phyloP scores from a whole-genome alignment of 2,797 vertebrate genomes.

The Pogonophryne albipinna region DNA sequence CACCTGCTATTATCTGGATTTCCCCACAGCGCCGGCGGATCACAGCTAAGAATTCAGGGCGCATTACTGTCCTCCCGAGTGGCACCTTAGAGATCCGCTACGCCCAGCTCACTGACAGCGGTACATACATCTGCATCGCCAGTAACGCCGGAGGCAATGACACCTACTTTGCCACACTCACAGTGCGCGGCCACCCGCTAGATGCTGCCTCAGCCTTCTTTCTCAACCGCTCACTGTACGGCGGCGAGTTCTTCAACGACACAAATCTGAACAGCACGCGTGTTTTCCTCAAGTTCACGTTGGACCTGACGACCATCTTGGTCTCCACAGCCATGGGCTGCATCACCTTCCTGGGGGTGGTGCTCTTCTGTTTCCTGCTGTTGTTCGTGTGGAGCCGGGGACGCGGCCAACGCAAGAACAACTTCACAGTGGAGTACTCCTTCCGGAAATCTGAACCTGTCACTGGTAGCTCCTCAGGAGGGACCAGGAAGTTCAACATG shows the following conservation, averaged over 20 bases:
- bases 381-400: conserved; percentile 98
- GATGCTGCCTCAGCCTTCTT: conserved; percentile 85
- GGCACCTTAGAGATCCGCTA: conserved; percentile 95
- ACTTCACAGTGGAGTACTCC: conserved; percentile 98
- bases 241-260: conserved; percentile 89
- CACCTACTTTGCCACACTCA: conserved; percentile 96
- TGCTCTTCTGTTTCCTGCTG: conserved; percentile 98
- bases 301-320: conserved; percentile 98
- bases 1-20: conserved; percentile 94
- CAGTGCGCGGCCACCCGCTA: conserved; percentile 84
- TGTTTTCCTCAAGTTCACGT: conserved; percentile 92
- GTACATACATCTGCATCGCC: conserved; percentile 98
- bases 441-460: conserved; percentile 96
- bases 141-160: conserved; percentile 98
- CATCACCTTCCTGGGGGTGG: conserved; percentile 98
- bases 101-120: conserved; percentile 93
- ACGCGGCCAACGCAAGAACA: conserved; percentile 96
- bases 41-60: conserved; percentile 87
- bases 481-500: conserved; percentile 98
- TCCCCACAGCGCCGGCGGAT: conserved; percentile 93
- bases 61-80: conserved; percentile 89
- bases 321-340: conserved; percentile 99
- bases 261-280: conserved; percentile 93
- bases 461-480: conserved; percentile 87
- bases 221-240: conserved; percentile 89